A percentile compares a stretch with the other conserved stretches of the same genome.
phyloP scores from a whole-genome alignment of 2,113 vertebrate genomes.

The Misgurnus mizolepis region DNA sequence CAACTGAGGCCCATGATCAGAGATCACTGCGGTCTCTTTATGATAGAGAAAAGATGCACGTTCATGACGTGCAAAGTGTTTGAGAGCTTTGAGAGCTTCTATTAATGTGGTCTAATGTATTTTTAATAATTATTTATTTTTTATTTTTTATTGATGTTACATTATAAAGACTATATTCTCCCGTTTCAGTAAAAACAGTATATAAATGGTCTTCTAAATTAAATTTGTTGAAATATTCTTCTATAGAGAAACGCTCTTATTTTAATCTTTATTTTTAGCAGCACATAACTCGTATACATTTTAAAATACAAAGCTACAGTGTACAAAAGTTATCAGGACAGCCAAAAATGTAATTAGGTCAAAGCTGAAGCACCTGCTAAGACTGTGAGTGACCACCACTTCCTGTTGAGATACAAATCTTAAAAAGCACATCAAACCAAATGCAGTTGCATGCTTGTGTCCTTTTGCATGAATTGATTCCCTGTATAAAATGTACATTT shows the following conservation, averaged over 20 bases:
- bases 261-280: too few relatives aligned
- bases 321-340: background rate
- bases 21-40: background rate
- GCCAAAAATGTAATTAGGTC: background rate
- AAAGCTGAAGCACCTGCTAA: background rate
- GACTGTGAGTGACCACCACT: conserved; percentile 9
- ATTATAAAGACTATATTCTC: too few relatives aligned
- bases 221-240: too few relatives aligned
- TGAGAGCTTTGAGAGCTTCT: background rate
- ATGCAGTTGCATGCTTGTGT: background rate
- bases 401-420: conserved; percentile 5
- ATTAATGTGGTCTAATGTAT: too few relatives aligned
- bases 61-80: background rate
- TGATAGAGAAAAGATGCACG: background rate
- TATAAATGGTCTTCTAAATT: too few relatives aligned
- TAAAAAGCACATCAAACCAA: background rate
- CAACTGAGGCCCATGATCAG: background rate
- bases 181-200: too few relatives aligned
- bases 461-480: background rate
- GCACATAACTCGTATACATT: too few relatives aligned
- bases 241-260: too few relatives aligned
- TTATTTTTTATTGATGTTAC: too few relatives aligned
- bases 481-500: too few relatives aligned
- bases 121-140: too few relatives aligned
- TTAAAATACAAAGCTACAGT: background rate